Evolutionary conservation across 2,888 invertebrate genomes (phyloP).

Genomic region (Pandemis heparana): DNA sequence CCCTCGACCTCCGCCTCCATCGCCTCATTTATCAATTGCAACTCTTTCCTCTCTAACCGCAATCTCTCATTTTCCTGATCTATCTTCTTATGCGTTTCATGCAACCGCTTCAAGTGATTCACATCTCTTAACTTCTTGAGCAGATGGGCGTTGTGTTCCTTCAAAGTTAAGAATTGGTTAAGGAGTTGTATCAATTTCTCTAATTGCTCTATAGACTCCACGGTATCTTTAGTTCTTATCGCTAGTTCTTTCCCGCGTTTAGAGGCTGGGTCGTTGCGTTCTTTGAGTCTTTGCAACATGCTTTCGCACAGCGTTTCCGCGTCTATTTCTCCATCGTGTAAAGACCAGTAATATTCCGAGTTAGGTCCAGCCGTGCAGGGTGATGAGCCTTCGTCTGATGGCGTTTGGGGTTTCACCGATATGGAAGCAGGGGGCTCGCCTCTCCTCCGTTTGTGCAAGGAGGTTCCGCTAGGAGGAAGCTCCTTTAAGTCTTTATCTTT

Average conservation of each 20-base stretch:
- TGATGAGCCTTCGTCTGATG: slow-evolving; percentile 78
- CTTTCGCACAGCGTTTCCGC: slow-evolving; percentile 72
- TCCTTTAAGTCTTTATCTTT: slow-evolving; percentile 65
- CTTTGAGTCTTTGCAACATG: slow-evolving; percentile 75
- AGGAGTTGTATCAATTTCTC: slow-evolving; percentile 91
- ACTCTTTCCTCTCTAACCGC: slow-evolving; percentile 68
- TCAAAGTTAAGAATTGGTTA: slow-evolving; percentile 90
- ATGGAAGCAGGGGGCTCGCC: slow-evolving; percentile 77
- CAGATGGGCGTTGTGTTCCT: slow-evolving; percentile 89
- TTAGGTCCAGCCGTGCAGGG: slow-evolving; percentile 74
- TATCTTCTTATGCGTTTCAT: slow-evolving; percentile 85
- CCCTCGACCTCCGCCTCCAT: slow-evolving; percentile 86
- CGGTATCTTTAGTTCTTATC: slow-evolving; percentile 84
- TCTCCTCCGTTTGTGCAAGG: slow-evolving; percentile 76
- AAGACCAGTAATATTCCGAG: slow-evolving; percentile 69
- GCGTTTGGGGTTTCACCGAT: slow-evolving; percentile 72
- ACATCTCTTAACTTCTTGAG: slow-evolving; percentile 89
- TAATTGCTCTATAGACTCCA: slow-evolving; percentile 91
- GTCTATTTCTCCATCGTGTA: slow-evolving; percentile 66
- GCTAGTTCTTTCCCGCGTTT: slow-evolving; percentile 84
- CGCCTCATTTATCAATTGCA: slow-evolving; percentile 77
- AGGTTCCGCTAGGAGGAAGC: slow-evolving; percentile 75
- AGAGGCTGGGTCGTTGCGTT: slow-evolving; percentile 76
- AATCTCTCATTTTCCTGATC: slow-evolving; percentile 72
- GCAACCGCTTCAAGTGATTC: slow-evolving; percentile 89